Percentiles rank a stretch among this genome's conserved stretches.
These are phyloP conservation scores for Etia nguti DNA, from an alignment of 2,113 vertebrate genomes.

Conservation along the genomic window DNA sequence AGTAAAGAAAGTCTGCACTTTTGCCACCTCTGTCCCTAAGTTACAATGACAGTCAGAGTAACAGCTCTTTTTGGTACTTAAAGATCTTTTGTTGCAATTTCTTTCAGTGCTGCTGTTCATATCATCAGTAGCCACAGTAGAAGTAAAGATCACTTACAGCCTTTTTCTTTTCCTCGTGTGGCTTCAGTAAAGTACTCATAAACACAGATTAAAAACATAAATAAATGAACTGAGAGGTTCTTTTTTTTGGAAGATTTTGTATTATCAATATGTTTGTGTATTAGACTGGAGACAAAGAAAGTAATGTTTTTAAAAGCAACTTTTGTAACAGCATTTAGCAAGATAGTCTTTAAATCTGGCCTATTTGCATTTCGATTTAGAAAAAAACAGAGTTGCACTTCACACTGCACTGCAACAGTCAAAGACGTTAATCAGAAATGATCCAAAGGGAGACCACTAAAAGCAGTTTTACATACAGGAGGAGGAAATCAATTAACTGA, in stretches of 20 bases:
- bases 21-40: neutral
- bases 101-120: neutral
- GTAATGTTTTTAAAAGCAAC: neutral
- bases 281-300: neutral
- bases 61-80: neutral
- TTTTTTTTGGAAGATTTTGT: neutral
- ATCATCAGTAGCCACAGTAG: neutral
- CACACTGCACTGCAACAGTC: neutral
- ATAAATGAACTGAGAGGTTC: neutral
- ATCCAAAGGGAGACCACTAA: neutral
- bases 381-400: neutral
- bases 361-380: neutral
- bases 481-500: neutral
- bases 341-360: neutral
- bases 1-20: no score
- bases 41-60: neutral
- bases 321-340: neutral
- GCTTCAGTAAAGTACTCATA: neutral
- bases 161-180: neutral
- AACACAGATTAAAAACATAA: neutral
- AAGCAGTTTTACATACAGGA: neutral
- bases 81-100: neutral
- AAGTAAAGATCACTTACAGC: neutral
- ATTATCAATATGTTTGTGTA: neutral
- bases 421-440: neutral